Evolutionary conservation across 2,113 vertebrate genomes (phyloP).

Genomic region (Ctenodactylus gundi): DNA sequence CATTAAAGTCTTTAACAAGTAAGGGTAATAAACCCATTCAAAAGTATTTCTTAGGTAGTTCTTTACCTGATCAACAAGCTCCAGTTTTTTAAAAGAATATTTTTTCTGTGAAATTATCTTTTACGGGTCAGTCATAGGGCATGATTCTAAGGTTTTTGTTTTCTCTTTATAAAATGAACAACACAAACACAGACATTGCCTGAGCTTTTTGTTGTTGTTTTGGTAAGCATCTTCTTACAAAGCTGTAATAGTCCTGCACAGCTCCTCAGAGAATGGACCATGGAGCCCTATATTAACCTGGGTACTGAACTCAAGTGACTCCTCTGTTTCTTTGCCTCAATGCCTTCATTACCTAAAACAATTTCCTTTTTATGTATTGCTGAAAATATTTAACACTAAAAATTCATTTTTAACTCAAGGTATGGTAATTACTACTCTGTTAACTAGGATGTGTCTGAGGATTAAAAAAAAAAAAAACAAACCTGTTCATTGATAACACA

Average conservation of each 20-base stretch:
- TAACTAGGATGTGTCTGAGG: background rate
- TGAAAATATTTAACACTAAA: too few relatives aligned
- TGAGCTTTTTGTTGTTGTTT: background rate
- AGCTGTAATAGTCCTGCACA: background rate
- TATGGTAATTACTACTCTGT: background rate
- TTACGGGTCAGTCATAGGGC: background rate
- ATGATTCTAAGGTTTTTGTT: too few relatives aligned
- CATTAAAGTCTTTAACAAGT: accelerated
- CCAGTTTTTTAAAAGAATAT: background rate
- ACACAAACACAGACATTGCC: too few relatives aligned
- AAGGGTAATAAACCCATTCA: background rate
- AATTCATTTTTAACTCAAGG: background rate
- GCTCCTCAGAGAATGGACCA: accelerated
- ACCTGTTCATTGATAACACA: too few relatives aligned
- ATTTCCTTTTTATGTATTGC: too few relatives aligned
- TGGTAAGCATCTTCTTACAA: background rate
- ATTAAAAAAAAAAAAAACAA: too few relatives aligned
- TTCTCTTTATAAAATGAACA: background rate
- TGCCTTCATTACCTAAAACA: background rate
- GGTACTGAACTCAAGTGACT: accelerated
- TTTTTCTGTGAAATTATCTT: background rate
- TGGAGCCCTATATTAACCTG: too few relatives aligned
- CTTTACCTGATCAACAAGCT: background rate
- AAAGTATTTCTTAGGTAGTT: background rate
- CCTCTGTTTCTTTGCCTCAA: background rate